phyloP scores from a whole-genome alignment of 2,888 invertebrate species.

The Drosophila kuntzei region DNA sequence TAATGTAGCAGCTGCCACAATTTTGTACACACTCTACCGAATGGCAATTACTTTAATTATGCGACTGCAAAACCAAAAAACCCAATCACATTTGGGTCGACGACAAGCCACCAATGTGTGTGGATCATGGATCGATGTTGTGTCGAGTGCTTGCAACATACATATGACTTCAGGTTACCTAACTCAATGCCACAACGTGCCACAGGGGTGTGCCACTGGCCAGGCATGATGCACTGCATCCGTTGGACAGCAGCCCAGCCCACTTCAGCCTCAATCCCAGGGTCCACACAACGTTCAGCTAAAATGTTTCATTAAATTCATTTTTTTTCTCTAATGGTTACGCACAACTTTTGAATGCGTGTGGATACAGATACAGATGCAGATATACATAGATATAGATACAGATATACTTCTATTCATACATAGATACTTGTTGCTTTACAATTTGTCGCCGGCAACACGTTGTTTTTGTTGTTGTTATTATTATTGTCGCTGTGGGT shows the following conservation, averaged over 20 bases:
- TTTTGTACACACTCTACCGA: conserved; percentile 60
- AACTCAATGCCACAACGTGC: conserved; percentile 57
- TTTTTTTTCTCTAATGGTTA: conserved; percentile 29
- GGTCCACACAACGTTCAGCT: conserved; percentile 1
- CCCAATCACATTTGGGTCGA: conserved; percentile 46
- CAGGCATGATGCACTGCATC: conserved; percentile 71
- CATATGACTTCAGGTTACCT: conserved; percentile 52
- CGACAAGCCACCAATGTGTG: conserved; percentile 46
- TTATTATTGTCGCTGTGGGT: conserved; percentile 12
- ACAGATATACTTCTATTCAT: conserved; percentile 24
- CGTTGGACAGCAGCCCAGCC: conserved; percentile 48
- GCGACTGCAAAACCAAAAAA: conserved; percentile 69
- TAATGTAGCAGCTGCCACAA: conserved; percentile 69
- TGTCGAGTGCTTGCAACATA: conserved; percentile 27
- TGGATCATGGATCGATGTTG: conserved; percentile 20
- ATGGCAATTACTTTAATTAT: conserved; percentile 79
- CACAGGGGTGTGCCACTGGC: conserved; percentile 68
- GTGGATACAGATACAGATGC: conserved; percentile 28
- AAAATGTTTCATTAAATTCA: conserved; percentile 33
- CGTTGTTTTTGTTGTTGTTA: conserved; percentile 23
- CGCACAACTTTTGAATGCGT: conserved; percentile 54
- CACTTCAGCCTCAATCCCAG: conserved; percentile 22
- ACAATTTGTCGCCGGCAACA: conserved; percentile 63
- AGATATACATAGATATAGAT: conserved; percentile 24
- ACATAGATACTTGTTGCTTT: conserved; percentile 40